A percentile compares a stretch with the other conserved stretches of the same genome.
Conservation (phyloP, 2,888 invertebrate genomes). For the Xylocampa areola region DNA sequence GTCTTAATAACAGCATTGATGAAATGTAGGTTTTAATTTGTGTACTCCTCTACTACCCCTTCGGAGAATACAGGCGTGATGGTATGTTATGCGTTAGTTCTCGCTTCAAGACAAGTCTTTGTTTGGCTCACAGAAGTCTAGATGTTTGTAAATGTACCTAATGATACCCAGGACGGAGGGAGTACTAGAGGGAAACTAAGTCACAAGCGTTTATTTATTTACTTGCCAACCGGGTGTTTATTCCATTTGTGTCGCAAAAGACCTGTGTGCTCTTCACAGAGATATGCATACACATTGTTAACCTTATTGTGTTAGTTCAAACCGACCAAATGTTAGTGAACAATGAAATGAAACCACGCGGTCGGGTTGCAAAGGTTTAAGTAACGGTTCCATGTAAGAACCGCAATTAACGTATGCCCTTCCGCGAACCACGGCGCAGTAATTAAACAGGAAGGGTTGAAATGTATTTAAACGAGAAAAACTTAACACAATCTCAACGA, state of each 20-base stretch:
- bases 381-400: slow-evolving; percentile 72
- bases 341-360: slow-evolving; percentile 75
- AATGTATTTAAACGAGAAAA: slow-evolving; percentile 27
- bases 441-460: slow-evolving; percentile 66
- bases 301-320: slow-evolving; percentile 35
- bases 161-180: slow-evolving; percentile 27
- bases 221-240: slow-evolving; percentile 30
- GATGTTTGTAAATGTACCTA: slow-evolving; percentile 14
- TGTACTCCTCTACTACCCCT: too few relatives aligned
- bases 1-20: too few relatives aligned
- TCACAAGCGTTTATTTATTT: slow-evolving; percentile 40
- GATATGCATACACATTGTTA: slow-evolving; percentile 50
- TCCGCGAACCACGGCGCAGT: slow-evolving; percentile 64
- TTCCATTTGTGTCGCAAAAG: slow-evolving; percentile 35
- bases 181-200: slow-evolving; percentile 12
- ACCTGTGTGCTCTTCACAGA: slow-evolving; percentile 43
- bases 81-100: too few relatives aligned
- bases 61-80: not conserved
- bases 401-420: slow-evolving; percentile 77
- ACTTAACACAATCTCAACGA: slow-evolving; percentile 10
- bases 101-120: not conserved
- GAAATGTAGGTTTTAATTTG: too few relatives aligned
- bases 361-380: slow-evolving; percentile 70
- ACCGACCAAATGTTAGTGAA: slow-evolving; percentile 61
- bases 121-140: not conserved